Conservation (phyloP, 2,797 vertebrate genomes). For the Galaxias olidus region DNA sequence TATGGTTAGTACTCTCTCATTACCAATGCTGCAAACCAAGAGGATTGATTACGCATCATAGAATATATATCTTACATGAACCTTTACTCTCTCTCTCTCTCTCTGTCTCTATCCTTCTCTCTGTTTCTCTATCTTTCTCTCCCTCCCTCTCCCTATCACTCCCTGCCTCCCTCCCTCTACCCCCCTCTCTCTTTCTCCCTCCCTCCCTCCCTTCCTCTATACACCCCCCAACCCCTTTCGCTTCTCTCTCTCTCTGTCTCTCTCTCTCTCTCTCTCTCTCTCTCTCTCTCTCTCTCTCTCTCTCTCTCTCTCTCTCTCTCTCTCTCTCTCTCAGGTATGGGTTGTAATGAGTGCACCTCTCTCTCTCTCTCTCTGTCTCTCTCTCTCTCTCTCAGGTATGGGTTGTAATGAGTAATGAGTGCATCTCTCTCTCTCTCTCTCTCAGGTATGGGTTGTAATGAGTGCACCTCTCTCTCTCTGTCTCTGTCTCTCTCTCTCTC, state of each 20-base stretch:
- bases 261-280: neutral
- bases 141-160: no score
- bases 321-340: conserved; percentile 79
- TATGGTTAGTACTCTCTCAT: no score
- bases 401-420: conserved; percentile 96
- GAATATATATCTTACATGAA: no score
- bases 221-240: neutral
- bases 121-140: no score
- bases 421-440: neutral
- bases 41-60: no score
- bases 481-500: no score
- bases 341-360: conserved; percentile 87
- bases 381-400: conserved; percentile 75
- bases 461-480: no score
- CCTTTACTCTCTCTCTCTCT: no score
- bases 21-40: no score
- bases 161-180: neutral
- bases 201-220: neutral
- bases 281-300: neutral
- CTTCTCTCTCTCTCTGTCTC: neutral
- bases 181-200: neutral
- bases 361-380: no score
- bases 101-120: no score
- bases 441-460: conserved; percentile 93
- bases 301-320: neutral